Conservation (phyloP, 2,113 vertebrate species). For the Hippocampus comes region DNA sequence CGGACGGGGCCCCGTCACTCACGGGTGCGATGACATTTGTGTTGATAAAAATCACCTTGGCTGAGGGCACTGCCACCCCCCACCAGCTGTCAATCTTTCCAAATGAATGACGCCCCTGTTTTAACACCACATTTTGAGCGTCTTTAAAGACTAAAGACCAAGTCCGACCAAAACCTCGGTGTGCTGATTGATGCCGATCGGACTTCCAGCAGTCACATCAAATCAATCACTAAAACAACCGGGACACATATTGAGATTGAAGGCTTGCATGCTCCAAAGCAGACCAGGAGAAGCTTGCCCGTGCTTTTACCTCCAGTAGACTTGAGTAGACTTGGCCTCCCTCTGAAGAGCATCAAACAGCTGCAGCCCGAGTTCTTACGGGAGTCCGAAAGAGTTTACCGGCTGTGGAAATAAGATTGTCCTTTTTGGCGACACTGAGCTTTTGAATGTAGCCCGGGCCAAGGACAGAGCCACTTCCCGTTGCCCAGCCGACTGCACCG, state of each 20-base stretch:
- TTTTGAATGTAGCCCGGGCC: constrained; percentile 32
- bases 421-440: constrained; percentile 27
- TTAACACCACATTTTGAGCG: not conserved
- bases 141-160: not conserved
- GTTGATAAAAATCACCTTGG: constrained; percentile 13
- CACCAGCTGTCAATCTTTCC: constrained; percentile 44
- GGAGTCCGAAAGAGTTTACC: no score
- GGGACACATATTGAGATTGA: no score
- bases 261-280: no score
- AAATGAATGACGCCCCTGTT: constrained; percentile 7
- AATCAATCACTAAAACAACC: no score
- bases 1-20: constrained; percentile 48
- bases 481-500: constrained; percentile 24
- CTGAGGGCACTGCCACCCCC: not conserved
- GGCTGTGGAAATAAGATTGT: not conserved
- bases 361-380: no score
- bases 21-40: constrained; percentile 36
- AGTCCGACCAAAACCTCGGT: no score
- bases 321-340: no score
- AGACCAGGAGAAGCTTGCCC: no score
- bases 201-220: no score
- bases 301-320: no score
- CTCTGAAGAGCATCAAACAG: no score
- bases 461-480: constrained; percentile 49
- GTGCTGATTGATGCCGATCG: no score